Evolutionary conservation across 2,888 invertebrate genomes (phyloP).

Genomic region (Deroplatys truncata): DNA sequence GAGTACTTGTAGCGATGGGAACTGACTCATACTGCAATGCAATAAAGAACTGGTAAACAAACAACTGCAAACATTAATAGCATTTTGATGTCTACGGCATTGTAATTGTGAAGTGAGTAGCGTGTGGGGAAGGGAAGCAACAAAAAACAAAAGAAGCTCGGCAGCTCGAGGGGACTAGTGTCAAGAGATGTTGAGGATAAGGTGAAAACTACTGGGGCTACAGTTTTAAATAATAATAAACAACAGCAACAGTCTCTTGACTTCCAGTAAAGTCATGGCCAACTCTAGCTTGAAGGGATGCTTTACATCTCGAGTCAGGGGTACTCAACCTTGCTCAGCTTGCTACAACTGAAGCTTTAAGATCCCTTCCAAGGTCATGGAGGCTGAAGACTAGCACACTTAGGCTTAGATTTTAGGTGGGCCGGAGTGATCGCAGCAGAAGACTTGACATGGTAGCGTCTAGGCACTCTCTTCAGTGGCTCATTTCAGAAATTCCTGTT

Average conservation of each 20-base stretch:
- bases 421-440: too few relatives aligned
- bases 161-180: neutral
- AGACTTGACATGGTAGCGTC: too few relatives aligned
- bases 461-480: too few relatives aligned
- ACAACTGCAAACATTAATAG: neutral
- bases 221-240: neutral
- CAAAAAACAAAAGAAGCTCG: neutral
- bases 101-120: neutral
- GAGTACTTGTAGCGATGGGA: too few relatives aligned
- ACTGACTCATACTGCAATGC: neutral
- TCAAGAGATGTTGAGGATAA: neutral
- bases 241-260: neutral
- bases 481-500: too few relatives aligned
- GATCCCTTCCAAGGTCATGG: too few relatives aligned
- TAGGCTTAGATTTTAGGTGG: too few relatives aligned
- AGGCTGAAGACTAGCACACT: too few relatives aligned
- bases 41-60: neutral
- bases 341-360: neutral
- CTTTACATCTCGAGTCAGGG: neutral
- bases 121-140: neutral
- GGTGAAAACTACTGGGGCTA: neutral
- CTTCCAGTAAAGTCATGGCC: conserved; percentile 9
- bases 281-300: neutral
- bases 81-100: neutral
- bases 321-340: neutral